Evolutionary conservation across 2,113 vertebrate genomes (phyloP).

Genomic region (Nannobrachium achirus): DNA sequence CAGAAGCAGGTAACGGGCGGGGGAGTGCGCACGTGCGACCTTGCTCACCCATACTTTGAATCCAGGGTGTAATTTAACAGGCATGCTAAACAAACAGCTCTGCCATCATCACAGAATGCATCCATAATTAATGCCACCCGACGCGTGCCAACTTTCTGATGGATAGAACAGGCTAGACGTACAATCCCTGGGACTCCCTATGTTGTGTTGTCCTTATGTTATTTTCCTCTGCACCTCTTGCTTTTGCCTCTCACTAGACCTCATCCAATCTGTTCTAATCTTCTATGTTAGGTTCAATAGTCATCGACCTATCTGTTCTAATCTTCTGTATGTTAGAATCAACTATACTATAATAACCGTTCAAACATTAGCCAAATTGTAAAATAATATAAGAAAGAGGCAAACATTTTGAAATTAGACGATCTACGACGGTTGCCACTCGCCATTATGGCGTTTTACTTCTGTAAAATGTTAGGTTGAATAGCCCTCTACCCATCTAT

Average conservation of each 20-base stretch:
- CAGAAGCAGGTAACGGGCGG: too few species aligned
- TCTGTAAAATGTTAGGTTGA: not conserved
- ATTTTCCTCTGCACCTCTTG: not conserved
- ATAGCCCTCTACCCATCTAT: not conserved
- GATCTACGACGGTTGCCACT: too few species aligned
- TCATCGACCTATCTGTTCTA: not conserved
- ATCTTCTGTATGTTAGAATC: not conserved
- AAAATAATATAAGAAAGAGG: too few species aligned
- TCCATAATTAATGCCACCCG: conserved; percentile 71
- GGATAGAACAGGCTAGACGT: conserved; percentile 33
- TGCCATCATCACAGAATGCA: conserved; percentile 47
- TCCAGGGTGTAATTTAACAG: conserved; percentile 50
- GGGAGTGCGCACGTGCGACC: conserved; percentile 47
- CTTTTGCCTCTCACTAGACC: not conserved
- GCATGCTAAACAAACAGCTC: conserved; percentile 57
- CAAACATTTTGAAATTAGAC: too few species aligned
- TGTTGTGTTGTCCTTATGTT: not conserved
- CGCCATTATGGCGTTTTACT: too few species aligned
- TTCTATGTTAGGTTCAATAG: not conserved
- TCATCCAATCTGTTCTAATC: not conserved
- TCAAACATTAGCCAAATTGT: too few species aligned
- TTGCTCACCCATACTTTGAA: conserved; percentile 40
- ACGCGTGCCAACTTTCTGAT: conserved; percentile 57
- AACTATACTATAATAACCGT: too few species aligned
- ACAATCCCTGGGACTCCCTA: conserved; percentile 34